Evolutionary conservation across 2,888 invertebrate species (phyloP).

Genomic region (Incurvaria masculella): DNA sequence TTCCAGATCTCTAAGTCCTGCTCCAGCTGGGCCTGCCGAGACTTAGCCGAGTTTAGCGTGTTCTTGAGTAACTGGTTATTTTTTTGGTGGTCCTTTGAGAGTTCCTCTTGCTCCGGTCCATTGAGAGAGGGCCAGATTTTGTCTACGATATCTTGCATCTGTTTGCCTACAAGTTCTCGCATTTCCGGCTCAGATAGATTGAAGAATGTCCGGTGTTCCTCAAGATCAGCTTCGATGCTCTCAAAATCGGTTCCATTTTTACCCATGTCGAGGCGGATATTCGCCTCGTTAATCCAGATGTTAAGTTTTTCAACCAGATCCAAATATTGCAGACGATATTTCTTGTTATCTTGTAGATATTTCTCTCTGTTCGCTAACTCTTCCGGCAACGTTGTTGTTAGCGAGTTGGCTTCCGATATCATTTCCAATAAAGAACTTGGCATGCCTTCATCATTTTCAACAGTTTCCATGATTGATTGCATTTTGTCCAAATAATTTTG

Average conservation of each 20-base stretch:
- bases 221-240: slow-evolving; percentile 75
- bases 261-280: slow-evolving; percentile 69
- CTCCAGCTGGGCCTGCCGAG: slow-evolving; percentile 74
- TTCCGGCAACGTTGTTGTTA: slow-evolving; percentile 72
- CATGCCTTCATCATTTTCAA: slow-evolving; percentile 73
- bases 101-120: slow-evolving; percentile 75
- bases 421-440: slow-evolving; percentile 79
- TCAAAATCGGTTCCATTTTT: slow-evolving; percentile 88
- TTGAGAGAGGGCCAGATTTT: slow-evolving; percentile 86
- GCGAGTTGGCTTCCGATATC: slow-evolving; percentile 78
- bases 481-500: slow-evolving; percentile 68
- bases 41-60: slow-evolving; percentile 78
- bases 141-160: slow-evolving; percentile 80
- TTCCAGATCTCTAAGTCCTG: slow-evolving; percentile 83
- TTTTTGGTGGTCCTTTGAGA: slow-evolving; percentile 77
- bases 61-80: slow-evolving; percentile 80
- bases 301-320: slow-evolving; percentile 73
- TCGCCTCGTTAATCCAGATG: slow-evolving; percentile 82
- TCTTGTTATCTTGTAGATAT: slow-evolving; percentile 75
- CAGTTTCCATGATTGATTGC: slow-evolving; percentile 64
- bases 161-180: slow-evolving; percentile 75
- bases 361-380: slow-evolving; percentile 78
- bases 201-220: slow-evolving; percentile 86
- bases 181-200: slow-evolving; percentile 70
- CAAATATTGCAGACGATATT: slow-evolving; percentile 73